Percentiles rank a stretch among this genome's conserved stretches.
Evolutionary conservation across 2,113 vertebrate species (phyloP).

Genomic region (Cariama cristata): DNA sequence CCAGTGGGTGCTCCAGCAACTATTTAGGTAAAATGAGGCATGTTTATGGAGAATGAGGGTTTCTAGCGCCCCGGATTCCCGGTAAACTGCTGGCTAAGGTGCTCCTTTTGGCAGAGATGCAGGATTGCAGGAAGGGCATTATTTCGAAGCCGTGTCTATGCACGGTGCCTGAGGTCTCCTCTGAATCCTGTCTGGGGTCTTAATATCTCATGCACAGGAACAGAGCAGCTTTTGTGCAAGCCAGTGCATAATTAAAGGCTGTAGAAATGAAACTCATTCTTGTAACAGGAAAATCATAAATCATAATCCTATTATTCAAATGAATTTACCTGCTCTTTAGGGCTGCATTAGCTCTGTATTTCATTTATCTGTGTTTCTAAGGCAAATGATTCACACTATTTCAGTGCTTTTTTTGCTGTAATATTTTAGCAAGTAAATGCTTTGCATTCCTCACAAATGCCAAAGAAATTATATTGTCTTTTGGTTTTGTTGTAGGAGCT

Average conservation of each 20-base stretch:
- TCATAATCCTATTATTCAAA: conserved; percentile 41
- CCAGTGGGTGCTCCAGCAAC: fast-evolving
- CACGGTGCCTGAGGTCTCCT: not conserved
- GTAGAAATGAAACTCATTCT: not conserved
- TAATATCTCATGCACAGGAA: fast-evolving
- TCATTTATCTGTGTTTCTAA: conserved; percentile 14
- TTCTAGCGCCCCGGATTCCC: not conserved
- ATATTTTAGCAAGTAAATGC: not conserved
- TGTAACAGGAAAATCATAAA: conserved; percentile 16
- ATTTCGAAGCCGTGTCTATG: fast-evolving
- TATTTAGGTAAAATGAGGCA: fast-evolving
- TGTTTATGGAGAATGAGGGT: not conserved
- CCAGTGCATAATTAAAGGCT: not conserved
- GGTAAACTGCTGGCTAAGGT: not conserved
- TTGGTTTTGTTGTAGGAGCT: not conserved
- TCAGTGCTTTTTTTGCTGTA: not conserved
- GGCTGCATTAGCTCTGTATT: not conserved
- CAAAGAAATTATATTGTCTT: not conserved
- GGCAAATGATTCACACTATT: not conserved
- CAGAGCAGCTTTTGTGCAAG: not conserved
- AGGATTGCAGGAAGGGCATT: not conserved
- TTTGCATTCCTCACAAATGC: not conserved
- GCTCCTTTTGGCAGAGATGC: not conserved
- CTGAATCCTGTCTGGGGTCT: not conserved
- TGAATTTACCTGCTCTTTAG: conserved; percentile 33